Base-by-base conservation (phyloP, 2,888 invertebrate species). In the Drosophila macrospina region DNA sequence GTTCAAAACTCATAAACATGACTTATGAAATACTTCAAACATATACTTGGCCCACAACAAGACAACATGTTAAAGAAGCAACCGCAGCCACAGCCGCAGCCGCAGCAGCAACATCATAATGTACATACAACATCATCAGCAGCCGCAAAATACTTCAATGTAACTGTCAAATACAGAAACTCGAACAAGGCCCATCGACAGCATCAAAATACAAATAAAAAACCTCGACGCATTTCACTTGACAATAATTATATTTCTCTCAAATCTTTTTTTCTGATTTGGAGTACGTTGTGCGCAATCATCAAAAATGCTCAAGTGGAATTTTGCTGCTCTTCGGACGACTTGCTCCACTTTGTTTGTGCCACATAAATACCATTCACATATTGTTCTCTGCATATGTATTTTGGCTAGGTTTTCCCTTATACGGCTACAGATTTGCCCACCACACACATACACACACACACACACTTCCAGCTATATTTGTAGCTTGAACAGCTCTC, bases 1-100 rank as follows among this genome's bases (percentile, higher is more conserved):
- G 84, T 83, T 84, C 32, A 84, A 86, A 83, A 86, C 81, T 78
- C 71, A 88, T 86, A 88, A 84, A 84, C 84, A 84, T 84, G 86
- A 88, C 84, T 84, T 84, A 88, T 84, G 84, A 84, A 88, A 84
- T 88, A 83, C 84, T 84, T 80, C 51, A 77, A 88, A 74, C 76
- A 76, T 70, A n/a, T n/a, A n/a, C 70, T 62, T 57, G 44, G 32
- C 16, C 15, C 54, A 45, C 56, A 45, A 56, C 15, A 37, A 32
- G 32, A 44, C 74, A 65, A 60, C 74, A 65, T 56, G 45, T 65
- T 76, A 56, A 78, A 86, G 84, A 71, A 62, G 56, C 63, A 60
- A 57, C 64, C 72, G 59, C 63, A 50, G 50, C 78, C n/a, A n/a
- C n/a, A n/a, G n/a, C n/a, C n/a, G 56, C 63, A 60, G 57, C 64